Base-by-base conservation (phyloP, 2,888 invertebrate genomes). In the Elysia crispata region DNA sequence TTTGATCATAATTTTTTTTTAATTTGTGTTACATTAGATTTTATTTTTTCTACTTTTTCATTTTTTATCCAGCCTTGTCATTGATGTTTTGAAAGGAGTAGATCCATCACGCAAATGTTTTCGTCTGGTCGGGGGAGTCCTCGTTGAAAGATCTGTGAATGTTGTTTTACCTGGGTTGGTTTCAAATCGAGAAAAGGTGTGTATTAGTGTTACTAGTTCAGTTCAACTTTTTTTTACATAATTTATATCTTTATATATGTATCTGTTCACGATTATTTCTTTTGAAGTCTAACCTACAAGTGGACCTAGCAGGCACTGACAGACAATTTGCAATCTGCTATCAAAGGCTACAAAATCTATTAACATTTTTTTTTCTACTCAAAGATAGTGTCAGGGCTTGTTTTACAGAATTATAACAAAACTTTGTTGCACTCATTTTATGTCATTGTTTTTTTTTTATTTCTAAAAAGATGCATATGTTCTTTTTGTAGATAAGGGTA, bases 91-190 rank as follows among this genome's bases (percentile, higher is more conserved):
- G 82, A 95, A 96, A 91, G 95, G 95, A 81, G 96, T 97, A 30
- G 96, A 97, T 90, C 95, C 94, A 20, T 94, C 95, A 76, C 95
- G 98, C 86, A 97, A 96, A 83, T 98, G 98, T 92, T 98, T 96
- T 92, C 95, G 98, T 89, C 95, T 98, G 94, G 95, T 98, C 84
- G 98, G 98, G 77, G 98, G 98, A 33, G 96, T 98, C 80, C 93
- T 98, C 77, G 97, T 97, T 84, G 98, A 98, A 93, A 94, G 97
- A 86, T 97, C 96, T 18, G 98, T 98, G 0, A 95, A 95, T 90
- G 97, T 97, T 87, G 96, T 98, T 74, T 93, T 98, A 87, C 98
- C 98, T 20, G 95, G 96, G 85, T 93, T 98, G 82, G 93, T 94
- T 84, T 94, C 94, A 85, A 98, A 97, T 92, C 95, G 94, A 91